phyloP scores from a whole-genome alignment of 2,888 invertebrate genomes.

The Andrena praecox region DNA sequence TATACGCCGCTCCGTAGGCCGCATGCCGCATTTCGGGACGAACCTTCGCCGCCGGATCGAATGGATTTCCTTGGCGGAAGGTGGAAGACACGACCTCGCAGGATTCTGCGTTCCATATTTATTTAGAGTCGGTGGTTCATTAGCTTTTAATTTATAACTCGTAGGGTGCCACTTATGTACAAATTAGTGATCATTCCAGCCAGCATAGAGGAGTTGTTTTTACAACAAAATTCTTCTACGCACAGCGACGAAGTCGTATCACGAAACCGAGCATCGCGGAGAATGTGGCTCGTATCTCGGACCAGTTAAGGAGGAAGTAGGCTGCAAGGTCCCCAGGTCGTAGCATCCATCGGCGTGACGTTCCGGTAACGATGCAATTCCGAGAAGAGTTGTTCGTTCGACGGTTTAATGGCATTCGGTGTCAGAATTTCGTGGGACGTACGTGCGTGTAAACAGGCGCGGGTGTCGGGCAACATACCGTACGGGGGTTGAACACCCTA shows the following conservation, averaged over 20 bases:
- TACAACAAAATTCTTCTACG: too few relatives aligned
- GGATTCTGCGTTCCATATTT: not conserved
- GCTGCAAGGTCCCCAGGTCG: not conserved
- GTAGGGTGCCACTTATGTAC: not conserved
- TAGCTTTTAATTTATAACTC: too few relatives aligned
- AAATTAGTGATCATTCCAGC: too few relatives aligned
- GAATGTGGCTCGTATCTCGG: not conserved
- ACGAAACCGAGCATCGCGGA: not conserved
- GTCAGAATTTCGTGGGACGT: constrained; percentile 70
- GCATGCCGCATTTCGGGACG: constrained; percentile 24
- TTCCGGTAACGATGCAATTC: constrained; percentile 51
- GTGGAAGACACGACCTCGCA: not conserved
- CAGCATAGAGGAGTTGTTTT: too few relatives aligned
- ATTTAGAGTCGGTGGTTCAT: too few relatives aligned
- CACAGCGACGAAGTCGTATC: too few relatives aligned
- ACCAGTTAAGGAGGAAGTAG: constrained; percentile 20
- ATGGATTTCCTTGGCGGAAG: constrained; percentile 15
- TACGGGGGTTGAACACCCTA: constrained; percentile 83
- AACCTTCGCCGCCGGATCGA: constrained; percentile 22
- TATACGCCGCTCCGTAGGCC: constrained; percentile 14
- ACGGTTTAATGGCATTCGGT: constrained; percentile 70
- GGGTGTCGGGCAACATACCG: constrained; percentile 72
- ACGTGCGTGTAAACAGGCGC: constrained; percentile 72
- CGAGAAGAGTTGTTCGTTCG: constrained; percentile 53
- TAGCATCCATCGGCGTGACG: not conserved